Conservation (phyloP, 2,797 vertebrate species). For the Saxicola maurus region DNA sequence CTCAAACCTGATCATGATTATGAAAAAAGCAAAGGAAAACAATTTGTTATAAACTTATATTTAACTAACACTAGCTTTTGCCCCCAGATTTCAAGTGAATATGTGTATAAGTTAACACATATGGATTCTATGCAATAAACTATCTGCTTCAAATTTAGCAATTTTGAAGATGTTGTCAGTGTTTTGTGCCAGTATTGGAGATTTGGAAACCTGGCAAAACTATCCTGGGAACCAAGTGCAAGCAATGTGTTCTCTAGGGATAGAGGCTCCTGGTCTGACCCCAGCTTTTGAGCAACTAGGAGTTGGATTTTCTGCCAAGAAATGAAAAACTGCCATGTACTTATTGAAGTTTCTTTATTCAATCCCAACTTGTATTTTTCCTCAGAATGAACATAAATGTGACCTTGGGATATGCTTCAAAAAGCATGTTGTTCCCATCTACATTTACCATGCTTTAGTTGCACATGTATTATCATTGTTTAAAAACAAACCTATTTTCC, state of each 20-base stretch:
- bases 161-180: neutral
- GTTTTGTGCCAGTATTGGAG: neutral
- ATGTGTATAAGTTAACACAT: neutral
- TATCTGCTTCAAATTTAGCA: neutral
- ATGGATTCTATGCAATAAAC: neutral
- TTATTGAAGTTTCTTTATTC: neutral
- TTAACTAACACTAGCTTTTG: neutral
- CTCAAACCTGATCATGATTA: neutral
- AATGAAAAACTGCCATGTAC: neutral
- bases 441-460: neutral
- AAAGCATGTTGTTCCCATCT: neutral
- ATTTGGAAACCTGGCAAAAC: slow-evolving; percentile 16
- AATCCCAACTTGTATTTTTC: neutral
- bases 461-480: neutral
- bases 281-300: neutral
- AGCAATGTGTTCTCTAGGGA: slow-evolving; percentile 11
- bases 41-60: neutral
- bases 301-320: slow-evolving; percentile 10
- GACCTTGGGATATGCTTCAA: neutral
- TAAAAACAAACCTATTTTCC: neutral
- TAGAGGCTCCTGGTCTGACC: neutral
- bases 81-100: neutral
- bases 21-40: neutral
- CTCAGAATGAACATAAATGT: neutral
- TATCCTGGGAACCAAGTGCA: slow-evolving; percentile 28